Evolutionary conservation across 2,113 vertebrate genomes (phyloP).

Genomic region (Lucifuga dentata): DNA sequence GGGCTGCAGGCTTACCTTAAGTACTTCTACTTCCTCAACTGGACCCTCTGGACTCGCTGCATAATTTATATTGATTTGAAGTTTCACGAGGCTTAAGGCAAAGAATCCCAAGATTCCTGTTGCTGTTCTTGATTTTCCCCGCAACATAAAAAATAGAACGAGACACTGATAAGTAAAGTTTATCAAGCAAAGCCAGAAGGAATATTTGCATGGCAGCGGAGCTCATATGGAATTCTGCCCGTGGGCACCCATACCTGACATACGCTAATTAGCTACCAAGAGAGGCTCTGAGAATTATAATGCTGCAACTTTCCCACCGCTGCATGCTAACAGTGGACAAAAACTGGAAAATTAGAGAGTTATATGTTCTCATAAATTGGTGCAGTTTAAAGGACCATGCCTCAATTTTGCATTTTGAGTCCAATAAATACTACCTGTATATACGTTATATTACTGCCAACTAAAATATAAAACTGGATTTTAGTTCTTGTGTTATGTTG

Average conservation of each 20-base stretch:
- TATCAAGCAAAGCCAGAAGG: constrained; percentile 47
- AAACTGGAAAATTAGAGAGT: background rate
- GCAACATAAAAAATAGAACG: constrained; percentile 43
- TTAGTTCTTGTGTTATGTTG: too few relatives aligned
- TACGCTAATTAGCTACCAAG: constrained; percentile 71
- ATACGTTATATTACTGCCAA: too few relatives aligned
- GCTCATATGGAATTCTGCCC: constrained; percentile 57
- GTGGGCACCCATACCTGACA: constrained; percentile 52
- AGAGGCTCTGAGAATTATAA: constrained; percentile 63
- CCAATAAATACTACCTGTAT: too few relatives aligned
- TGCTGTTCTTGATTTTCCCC: background rate
- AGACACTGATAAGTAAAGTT: constrained; percentile 56
- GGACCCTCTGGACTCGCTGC: constrained; percentile 32
- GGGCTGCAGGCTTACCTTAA: constrained; percentile 39
- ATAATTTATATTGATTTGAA: constrained; percentile 55
- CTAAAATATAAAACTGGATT: too few relatives aligned
- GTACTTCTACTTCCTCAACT: constrained; percentile 39
- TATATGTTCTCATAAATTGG: background rate
- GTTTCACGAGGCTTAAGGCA: constrained; percentile 31
- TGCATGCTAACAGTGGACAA: background rate
- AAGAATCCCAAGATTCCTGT: constrained; percentile 8
- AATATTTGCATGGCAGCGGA: constrained; percentile 60
- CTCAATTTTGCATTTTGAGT: too few relatives aligned
- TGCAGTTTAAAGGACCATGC: constrained; percentile 14
- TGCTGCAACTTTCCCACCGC: constrained; percentile 51